Percentiles rank a stretch among this genome's conserved stretches.
phyloP scores from a whole-genome alignment of 2,888 invertebrate genomes.

The Tachina lurida region DNA sequence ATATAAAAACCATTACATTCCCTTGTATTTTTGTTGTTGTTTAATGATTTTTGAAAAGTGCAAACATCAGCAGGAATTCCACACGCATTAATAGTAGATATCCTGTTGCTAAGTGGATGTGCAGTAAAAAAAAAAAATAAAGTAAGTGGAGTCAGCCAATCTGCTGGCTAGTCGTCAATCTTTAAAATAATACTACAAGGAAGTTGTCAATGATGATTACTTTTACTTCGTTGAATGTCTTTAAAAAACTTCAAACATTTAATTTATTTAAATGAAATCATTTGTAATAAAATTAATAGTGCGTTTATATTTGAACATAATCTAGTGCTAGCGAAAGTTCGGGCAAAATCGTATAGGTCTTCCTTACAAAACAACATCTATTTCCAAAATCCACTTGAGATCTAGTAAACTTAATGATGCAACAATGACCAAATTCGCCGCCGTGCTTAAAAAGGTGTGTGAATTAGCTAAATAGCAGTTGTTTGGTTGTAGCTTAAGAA shows the following conservation, averaged over 20 bases:
- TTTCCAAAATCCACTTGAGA: too few relatives aligned
- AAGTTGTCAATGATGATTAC: constrained; percentile 44
- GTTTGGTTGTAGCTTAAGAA: too few relatives aligned
- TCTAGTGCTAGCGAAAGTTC: too few relatives aligned
- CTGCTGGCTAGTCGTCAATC: constrained; percentile 18
- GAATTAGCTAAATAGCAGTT: too few relatives aligned
- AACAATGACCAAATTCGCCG: too few relatives aligned
- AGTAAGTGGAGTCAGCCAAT: constrained; percentile 13
- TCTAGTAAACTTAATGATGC: too few relatives aligned
- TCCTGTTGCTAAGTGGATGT: constrained; percentile 55
- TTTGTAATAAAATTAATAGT: background rate
- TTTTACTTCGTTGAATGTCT: background rate
- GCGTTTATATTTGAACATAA: background rate
- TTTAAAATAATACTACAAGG: constrained; percentile 15
- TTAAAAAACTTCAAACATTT: background rate
- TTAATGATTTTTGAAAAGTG: constrained; percentile 48
- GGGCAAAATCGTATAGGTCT: too few relatives aligned
- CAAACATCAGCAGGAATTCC: constrained; percentile 56
- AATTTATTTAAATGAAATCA: background rate
- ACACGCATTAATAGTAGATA: constrained; percentile 51
- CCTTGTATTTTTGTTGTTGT: constrained; percentile 26
- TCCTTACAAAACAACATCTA: too few relatives aligned
- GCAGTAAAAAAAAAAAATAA: background rate
- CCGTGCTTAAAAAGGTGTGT: too few relatives aligned
- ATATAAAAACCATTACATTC: constrained; percentile 21